Base-by-base conservation (phyloP, 1,140 invertebrate genomes). In the Calliphora vicina region DNA sequence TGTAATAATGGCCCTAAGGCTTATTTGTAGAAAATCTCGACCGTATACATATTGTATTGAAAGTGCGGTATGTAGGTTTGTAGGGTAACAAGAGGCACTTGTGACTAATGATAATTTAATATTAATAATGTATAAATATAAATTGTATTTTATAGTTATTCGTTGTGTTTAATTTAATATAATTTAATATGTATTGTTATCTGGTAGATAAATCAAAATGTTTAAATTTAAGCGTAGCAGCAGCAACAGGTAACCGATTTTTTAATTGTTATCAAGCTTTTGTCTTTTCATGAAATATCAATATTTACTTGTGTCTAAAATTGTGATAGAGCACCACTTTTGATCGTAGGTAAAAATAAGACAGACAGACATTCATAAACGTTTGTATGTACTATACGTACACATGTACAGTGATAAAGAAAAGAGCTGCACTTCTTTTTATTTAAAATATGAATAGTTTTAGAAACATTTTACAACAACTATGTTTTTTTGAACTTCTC, bases 291-390 rank as follows among this genome's bases (percentile, higher is more conserved):
- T 25, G 74, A 17, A 45, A 78, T 78, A 78, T 78, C 74, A 78
- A 78, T 78, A 78, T 78, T 78, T 78, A 26, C 74, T 78, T 78
- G 42, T 78, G 74, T 45, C 74, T 78, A 45, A 78, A 42, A 78
- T 78, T 78, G 20, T 78, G 74, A 78, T 78, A 45, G 74, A 78
- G 74, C 20, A 45, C 42, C n/a, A 20, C 17, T 67, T 23, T 25
- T 20, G n/a, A 23, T 23, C n/a, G 61, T 8, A 9, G 10, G 61
- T 9, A 67, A 50, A 67, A 67, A 57, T n/a, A 57, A 57, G 1
- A 57, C 17, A 57, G 45, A 57, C 45, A 57, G 13, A 17, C 0
- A n/a, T n/a, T n/a, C n/a, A n/a, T n/a, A n/a, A n/a, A 5, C 45
- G 13, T 67, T 50, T 50, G n/a, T 67, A 20, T 67, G 12, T 61